Percentiles rank a stretch among this genome's conserved stretches.
Conservation (phyloP, 2,888 invertebrate genomes). For the Zygogramma bicolorata region DNA sequence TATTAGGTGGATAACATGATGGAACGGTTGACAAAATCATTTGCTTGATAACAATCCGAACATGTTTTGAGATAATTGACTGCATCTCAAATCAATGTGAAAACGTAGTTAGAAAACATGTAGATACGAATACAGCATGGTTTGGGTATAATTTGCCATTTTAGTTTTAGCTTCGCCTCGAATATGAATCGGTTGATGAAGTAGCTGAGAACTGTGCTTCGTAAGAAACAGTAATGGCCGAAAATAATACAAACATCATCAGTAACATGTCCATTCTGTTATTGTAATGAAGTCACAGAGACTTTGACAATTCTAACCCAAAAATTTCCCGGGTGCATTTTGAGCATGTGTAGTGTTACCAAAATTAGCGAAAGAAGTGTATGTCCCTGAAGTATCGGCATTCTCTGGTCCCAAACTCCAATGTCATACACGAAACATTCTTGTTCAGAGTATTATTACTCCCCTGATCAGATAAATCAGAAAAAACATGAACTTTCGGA, state of each 20-base stretch:
- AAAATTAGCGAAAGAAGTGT: constrained; percentile 10
- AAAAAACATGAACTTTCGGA: no score
- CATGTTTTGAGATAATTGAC: constrained; percentile 50
- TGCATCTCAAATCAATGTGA: constrained; percentile 58
- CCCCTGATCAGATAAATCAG: no score
- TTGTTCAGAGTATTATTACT: no score
- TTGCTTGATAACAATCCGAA: constrained; percentile 51
- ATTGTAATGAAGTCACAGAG: constrained; percentile 67
- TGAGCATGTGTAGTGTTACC: constrained; percentile 59
- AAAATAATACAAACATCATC: constrained; percentile 11
- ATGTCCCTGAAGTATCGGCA: not conserved
- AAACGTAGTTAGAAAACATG: constrained; percentile 55
- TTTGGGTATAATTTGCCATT: constrained; percentile 59
- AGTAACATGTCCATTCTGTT: constrained; percentile 28
- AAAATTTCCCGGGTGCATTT: constrained; percentile 52
- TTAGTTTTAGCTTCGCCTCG: constrained; percentile 57
- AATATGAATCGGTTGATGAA: constrained; percentile 30
- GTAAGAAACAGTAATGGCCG: constrained; percentile 31
- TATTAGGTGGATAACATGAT: constrained; percentile 49
- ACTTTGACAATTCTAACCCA: constrained; percentile 52
- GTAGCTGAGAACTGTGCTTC: constrained; percentile 36
- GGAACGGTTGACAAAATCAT: constrained; percentile 46
- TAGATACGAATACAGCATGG: constrained; percentile 59
- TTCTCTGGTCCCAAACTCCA: no score
- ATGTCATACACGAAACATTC: no score